Percentiles rank a stretch among this genome's conserved stretches.
phyloP scores from a whole-genome alignment of 37 sponge, comb jelly and placozoan genomes.

The Tethya wilhelma region DNA sequence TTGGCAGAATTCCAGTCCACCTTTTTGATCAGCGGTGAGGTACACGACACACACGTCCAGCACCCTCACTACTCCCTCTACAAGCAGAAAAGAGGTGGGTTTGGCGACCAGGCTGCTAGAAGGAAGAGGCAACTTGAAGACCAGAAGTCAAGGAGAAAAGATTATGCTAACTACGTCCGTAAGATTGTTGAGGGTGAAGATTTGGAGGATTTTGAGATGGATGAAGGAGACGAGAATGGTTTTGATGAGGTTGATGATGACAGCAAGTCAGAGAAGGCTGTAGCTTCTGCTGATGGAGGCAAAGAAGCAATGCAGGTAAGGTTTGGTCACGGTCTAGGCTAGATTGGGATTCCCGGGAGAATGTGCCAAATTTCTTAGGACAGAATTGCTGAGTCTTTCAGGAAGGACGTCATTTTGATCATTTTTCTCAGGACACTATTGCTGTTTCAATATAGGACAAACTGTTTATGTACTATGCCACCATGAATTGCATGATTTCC shows the following conservation, averaged over 20 bases:
- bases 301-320: conserved; percentile 3
- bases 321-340: not conserved
- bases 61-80: conserved; percentile 65
- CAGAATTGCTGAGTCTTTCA: no score
- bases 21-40: conserved; percentile 23
- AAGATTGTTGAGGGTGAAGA: conserved; percentile 55
- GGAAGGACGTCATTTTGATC: no score
- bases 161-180: conserved; percentile 48
- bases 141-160: conserved; percentile 49
- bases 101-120: conserved; percentile 59
- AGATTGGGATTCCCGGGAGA: no score
- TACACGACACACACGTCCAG: conserved; percentile 25
- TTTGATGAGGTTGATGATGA: conserved; percentile 9
- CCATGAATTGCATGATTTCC: not conserved
- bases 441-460: no score
- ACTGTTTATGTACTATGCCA: no score
- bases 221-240: conserved; percentile 35
- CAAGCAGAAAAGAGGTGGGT: conserved; percentile 60
- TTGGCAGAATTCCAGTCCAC: conserved; percentile 33
- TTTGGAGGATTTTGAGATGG: conserved; percentile 45
- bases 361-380: no score
- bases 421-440: no score
- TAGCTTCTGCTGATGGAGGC: not conserved
- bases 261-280: not conserved
- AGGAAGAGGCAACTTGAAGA: conserved; percentile 44